A percentile compares a stretch with the other conserved stretches of the same genome.
phyloP scores from a whole-genome alignment of 1,140 invertebrate genomes.

The Eubasilissa regina region DNA sequence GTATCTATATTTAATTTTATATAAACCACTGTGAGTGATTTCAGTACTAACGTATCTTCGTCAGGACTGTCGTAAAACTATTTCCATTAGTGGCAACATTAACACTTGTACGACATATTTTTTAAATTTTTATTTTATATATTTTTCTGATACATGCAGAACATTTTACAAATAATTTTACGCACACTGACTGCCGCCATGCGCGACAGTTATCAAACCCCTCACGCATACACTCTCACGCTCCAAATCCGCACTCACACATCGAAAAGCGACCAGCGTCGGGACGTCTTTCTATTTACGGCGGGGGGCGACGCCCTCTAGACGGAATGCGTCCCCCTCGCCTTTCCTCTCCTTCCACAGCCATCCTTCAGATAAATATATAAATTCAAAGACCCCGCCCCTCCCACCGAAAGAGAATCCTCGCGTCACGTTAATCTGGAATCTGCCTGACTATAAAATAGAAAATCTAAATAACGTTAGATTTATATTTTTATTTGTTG shows the following conservation, averaged over 20 bases:
- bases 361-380: neutral
- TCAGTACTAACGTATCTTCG: no score
- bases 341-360: neutral
- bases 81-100: no score
- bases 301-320: constrained; percentile 26
- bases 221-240: no score
- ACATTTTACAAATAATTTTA: neutral
- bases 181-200: neutral
- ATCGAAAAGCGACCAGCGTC: constrained; percentile 19
- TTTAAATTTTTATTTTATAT: no score
- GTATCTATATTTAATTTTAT: no score
- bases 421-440: no score
- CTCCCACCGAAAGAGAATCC: neutral
- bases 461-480: no score
- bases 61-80: no score
- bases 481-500: no score
- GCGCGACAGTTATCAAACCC: neutral
- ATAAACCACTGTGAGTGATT: no score
- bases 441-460: no score
- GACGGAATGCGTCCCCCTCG: constrained; percentile 40
- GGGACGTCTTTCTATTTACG: constrained; percentile 45
- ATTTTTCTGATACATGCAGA: neutral
- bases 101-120: no score
- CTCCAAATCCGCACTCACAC: neutral
- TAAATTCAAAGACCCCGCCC: neutral